Percentiles rank a stretch among this genome's conserved stretches.
Conservation (phyloP, 2,797 vertebrate species). For the Argyrosomus regius region DNA sequence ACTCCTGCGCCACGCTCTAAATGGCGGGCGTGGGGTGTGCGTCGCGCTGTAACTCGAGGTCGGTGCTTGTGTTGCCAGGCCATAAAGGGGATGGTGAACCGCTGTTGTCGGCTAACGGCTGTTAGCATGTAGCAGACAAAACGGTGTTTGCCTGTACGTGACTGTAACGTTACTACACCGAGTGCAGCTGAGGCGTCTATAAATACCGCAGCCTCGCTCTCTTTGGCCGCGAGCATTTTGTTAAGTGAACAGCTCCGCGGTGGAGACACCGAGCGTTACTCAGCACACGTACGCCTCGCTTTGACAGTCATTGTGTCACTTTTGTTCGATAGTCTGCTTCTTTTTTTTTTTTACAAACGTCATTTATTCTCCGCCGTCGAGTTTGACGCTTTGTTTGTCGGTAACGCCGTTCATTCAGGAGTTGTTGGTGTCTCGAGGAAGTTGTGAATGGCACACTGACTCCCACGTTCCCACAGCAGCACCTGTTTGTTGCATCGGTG, state of each 20-base stretch:
- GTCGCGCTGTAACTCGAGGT: slow-evolving; percentile 73
- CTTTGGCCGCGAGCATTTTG: not conserved
- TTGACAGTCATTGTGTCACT: slow-evolving; percentile 9
- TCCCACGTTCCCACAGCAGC: slow-evolving; percentile 72
- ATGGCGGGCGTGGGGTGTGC: slow-evolving; percentile 72
- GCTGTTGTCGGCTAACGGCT: slow-evolving; percentile 23
- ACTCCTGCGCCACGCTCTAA: slow-evolving; percentile 69
- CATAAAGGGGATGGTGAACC: slow-evolving; percentile 57
- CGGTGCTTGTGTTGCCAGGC: slow-evolving; percentile 78
- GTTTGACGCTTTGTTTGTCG: not conserved
- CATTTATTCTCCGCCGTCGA: not conserved
- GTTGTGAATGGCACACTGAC: slow-evolving; percentile 69
- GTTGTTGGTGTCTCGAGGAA: slow-evolving; percentile 55
- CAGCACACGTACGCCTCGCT: not conserved
- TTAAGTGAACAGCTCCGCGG: not conserved
- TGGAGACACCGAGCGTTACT: not conserved
- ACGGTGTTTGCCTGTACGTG: not conserved
- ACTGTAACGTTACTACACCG: not conserved
- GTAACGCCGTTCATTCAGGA: slow-evolving; percentile 12
- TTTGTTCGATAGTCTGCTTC: not conserved
- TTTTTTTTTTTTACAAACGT: not conserved
- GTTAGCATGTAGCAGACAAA: slow-evolving; percentile 10
- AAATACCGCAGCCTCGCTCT: not conserved
- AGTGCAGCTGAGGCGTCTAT: not conserved
- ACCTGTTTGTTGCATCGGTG: slow-evolving; percentile 78